Evolutionary conservation across 2,888 invertebrate species (phyloP).

Genomic region (Steinernema scapterisci): DNA sequence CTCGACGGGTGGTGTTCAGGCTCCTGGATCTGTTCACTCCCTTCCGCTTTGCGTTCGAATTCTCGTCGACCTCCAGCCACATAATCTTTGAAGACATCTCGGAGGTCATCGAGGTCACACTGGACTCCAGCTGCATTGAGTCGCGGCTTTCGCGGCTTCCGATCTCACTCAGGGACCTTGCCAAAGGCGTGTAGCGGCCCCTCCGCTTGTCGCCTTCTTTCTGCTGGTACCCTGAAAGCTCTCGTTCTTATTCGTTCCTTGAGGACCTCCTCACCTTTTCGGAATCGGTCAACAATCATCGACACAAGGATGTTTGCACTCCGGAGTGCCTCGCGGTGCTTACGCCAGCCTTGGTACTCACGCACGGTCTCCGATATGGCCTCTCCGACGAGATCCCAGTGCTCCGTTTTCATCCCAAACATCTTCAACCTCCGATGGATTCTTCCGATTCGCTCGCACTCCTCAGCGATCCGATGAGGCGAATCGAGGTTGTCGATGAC

Average conservation of each 20-base stretch:
- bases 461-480: slow-evolving; percentile 41
- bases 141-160: slow-evolving; percentile 12
- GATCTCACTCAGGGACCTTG: background rate
- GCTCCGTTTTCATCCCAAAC: slow-evolving; percentile 45
- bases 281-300: slow-evolving; percentile 52
- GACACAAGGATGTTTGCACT: slow-evolving; percentile 54
- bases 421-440: slow-evolving; percentile 34
- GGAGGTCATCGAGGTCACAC: slow-evolving; percentile 5
- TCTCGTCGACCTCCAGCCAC: background rate
- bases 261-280: slow-evolving; percentile 37
- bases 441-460: slow-evolving; percentile 36
- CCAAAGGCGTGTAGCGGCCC: background rate
- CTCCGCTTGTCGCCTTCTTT: slow-evolving; percentile 10
- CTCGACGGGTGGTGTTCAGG: slow-evolving; percentile 12
- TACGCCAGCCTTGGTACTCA: slow-evolving; percentile 53
- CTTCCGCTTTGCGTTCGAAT: background rate
- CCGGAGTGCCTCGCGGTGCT: slow-evolving; percentile 48
- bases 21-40: background rate
- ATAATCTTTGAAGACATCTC: background rate
- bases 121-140: background rate
- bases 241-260: background rate
- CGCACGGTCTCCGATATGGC: slow-evolving; percentile 52
- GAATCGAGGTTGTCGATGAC: slow-evolving; percentile 49
- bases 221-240: slow-evolving; percentile 25
- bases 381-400: slow-evolving; percentile 56